phyloP scores from a whole-genome alignment of 2,113 vertebrate species.

The Hoplias malabaricus region DNA sequence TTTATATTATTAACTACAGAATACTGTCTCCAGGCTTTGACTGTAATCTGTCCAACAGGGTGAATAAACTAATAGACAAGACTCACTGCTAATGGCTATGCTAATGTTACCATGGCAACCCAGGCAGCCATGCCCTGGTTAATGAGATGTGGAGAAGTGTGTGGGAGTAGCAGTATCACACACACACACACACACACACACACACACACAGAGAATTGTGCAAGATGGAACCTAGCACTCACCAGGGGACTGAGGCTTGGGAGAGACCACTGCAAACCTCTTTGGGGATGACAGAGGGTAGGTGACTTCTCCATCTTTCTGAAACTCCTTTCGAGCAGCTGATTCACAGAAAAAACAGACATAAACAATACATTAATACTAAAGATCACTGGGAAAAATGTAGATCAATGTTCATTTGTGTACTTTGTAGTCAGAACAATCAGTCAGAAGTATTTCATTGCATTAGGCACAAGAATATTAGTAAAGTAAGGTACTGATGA shows the following conservation, averaged over 20 bases:
- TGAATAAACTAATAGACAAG: not conserved
- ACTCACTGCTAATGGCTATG: not conserved
- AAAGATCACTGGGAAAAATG: no score
- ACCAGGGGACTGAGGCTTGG: slow-evolving; percentile 89
- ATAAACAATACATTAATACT: not conserved
- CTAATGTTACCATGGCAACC: slow-evolving; percentile 67
- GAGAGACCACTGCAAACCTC: slow-evolving; percentile 73
- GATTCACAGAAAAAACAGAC: slow-evolving; percentile 25
- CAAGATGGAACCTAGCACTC: slow-evolving; percentile 50
- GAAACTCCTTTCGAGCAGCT: slow-evolving; percentile 82
- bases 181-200: slow-evolving; percentile 30
- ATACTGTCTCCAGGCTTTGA: not conserved
- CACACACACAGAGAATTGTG: slow-evolving; percentile 14
- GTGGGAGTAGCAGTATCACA: slow-evolving; percentile 12
- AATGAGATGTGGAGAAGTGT: slow-evolving; percentile 42
- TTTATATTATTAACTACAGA: no score
- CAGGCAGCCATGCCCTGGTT: slow-evolving; percentile 35
- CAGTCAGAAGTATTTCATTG: no score
- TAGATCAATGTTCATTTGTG: no score
- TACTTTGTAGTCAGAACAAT: no score
- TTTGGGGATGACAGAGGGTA: slow-evolving; percentile 82
- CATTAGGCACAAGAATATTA: no score
- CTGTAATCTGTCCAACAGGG: not conserved
- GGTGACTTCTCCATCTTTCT: slow-evolving; percentile 76
- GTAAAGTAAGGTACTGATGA: no score